These are phyloP conservation scores for Piaya cayana DNA, from an alignment of 2,113 vertebrate species.

Conservation along the genomic window DNA sequence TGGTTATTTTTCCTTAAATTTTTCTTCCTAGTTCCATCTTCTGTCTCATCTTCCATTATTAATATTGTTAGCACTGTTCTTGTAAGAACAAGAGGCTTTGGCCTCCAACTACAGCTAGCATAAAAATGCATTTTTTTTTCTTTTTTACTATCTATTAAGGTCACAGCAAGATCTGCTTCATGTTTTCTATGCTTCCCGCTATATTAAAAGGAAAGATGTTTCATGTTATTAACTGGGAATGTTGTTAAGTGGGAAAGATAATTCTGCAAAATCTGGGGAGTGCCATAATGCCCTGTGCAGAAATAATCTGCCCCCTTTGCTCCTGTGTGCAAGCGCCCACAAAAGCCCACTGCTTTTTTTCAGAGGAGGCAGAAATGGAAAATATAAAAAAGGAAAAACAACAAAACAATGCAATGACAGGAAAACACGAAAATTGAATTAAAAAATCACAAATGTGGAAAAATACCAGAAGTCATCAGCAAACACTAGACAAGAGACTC, in stretches of 20 bases:
- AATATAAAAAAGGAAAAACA: background rate
- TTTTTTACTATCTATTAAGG: constrained; percentile 1
- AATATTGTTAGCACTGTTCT: background rate
- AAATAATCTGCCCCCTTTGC: background rate
- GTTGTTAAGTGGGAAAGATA: constrained; percentile 32
- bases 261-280: background rate
- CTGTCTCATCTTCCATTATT: background rate
- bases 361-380: background rate
- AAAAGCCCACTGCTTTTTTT: constrained; percentile 1
- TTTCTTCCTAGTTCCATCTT: background rate
- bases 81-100: constrained; percentile 10
- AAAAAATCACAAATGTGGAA: constrained; percentile 10
- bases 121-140: background rate
- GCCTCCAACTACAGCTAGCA: background rate
- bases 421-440: background rate
- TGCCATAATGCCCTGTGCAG: background rate
- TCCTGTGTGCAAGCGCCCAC: background rate
- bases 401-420: background rate
- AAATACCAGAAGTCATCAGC: constrained; percentile 12
- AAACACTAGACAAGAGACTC: background rate
- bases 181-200: background rate
- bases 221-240: constrained; percentile 1
- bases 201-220: constrained; percentile 34
- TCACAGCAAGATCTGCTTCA: constrained; percentile 1
- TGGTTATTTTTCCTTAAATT: background rate